Conservation (phyloP, 2,888 invertebrate species). For the Drosophila monieri region DNA sequence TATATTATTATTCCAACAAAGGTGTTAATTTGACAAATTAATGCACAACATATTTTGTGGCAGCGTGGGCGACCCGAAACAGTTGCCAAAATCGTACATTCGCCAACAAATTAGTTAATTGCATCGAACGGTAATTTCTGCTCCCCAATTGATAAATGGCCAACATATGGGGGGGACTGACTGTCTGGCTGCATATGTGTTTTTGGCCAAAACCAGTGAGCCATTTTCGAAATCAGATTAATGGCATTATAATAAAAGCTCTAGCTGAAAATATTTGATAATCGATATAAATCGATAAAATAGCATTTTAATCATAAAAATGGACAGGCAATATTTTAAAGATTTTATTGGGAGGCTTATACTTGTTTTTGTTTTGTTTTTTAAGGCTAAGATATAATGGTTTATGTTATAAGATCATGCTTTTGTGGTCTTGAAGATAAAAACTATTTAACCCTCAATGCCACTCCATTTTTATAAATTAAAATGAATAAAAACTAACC, state of each 20-base stretch:
- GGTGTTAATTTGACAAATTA: constrained; percentile 78
- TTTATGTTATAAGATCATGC: too few relatives aligned
- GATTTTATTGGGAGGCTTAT: background rate
- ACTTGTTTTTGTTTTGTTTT: too few relatives aligned
- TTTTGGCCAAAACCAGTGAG: background rate
- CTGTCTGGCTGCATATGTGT: constrained; percentile 5
- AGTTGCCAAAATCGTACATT: constrained; percentile 35
- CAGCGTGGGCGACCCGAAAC: constrained; percentile 27
- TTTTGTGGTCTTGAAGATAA: too few relatives aligned
- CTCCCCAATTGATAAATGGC: constrained; percentile 17
- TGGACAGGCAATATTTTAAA: constrained; percentile 26
- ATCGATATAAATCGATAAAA: constrained; percentile 27
- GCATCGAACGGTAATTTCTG: constrained; percentile 24
- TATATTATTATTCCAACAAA: constrained; percentile 52
- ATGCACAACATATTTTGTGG: constrained; percentile 45
- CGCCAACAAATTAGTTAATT: constrained; percentile 40
- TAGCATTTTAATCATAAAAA: constrained; percentile 17
- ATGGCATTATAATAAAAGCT: constrained; percentile 32
- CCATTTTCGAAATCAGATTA: constrained; percentile 17
- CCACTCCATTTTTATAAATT: background rate
- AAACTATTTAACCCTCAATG: background rate
- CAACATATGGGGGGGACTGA: constrained; percentile 11
- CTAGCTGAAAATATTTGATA: constrained; percentile 5
- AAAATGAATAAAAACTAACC: background rate
- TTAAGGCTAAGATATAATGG: too few relatives aligned